phyloP scores from a whole-genome alignment of 2,797 vertebrate genomes.

The Pempheris klunzingeri region DNA sequence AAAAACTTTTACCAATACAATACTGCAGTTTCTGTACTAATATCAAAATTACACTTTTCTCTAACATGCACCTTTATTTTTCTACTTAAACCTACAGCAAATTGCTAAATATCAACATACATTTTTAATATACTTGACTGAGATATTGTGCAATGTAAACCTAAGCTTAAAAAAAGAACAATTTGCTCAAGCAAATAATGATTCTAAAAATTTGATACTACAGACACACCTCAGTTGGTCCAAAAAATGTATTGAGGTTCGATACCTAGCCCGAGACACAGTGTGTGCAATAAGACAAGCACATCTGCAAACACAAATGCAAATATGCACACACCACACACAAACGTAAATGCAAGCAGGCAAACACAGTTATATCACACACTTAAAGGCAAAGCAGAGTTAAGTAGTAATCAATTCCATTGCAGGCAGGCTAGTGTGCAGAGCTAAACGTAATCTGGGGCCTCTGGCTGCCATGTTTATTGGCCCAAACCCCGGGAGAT shows the following conservation, averaged over 20 bases:
- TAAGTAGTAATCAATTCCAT: constrained; percentile 79
- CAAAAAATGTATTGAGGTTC: not conserved
- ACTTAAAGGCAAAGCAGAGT: constrained; percentile 67
- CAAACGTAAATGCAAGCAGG: constrained; percentile 25
- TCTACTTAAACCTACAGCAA: not conserved
- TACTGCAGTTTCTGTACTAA: not conserved
- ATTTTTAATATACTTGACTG: no score
- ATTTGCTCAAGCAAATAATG: not conserved
- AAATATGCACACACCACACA: constrained; percentile 36
- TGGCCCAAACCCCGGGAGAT: constrained; percentile 86
- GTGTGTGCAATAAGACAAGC: constrained; percentile 6
- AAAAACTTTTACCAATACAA: no score
- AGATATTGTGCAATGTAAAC: no score
- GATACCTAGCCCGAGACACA: not conserved
- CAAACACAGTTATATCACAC: constrained; percentile 48
- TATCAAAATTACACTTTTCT: not conserved
- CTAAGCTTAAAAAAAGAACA: not conserved
- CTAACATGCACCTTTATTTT: no score
- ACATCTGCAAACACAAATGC: constrained; percentile 36
- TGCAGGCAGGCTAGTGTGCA: constrained; percentile 70
- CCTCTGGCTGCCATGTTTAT: constrained; percentile 90
- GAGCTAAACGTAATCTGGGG: constrained; percentile 89
- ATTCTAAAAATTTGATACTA: not conserved
- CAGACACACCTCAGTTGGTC: not conserved
- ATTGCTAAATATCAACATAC: not conserved